Evolutionary conservation across 2,888 invertebrate genomes (phyloP).

Genomic region (Cantharis rufa): DNA sequence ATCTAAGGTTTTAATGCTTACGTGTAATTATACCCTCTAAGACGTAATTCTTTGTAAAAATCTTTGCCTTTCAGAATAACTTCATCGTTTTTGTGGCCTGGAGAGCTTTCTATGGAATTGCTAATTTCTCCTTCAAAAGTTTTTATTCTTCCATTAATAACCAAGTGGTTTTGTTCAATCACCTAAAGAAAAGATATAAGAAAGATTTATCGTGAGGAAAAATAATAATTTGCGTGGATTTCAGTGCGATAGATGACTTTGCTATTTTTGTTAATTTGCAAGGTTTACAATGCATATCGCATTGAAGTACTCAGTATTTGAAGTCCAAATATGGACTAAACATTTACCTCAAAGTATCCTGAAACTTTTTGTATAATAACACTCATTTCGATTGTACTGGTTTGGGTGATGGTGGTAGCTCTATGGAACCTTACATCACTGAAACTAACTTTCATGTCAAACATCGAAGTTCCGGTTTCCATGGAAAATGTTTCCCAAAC

Average conservation of each 20-base stretch:
- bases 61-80: conserved; percentile 48
- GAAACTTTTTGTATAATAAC: conserved; percentile 40
- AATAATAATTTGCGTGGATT: no score
- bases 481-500: conserved; percentile 62
- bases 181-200: conserved; percentile 62
- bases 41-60: conserved; percentile 65
- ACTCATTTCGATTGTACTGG: conserved; percentile 42
- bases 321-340: no score
- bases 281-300: no score
- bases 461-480: conserved; percentile 47
- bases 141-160: conserved; percentile 70
- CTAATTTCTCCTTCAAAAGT: conserved; percentile 46
- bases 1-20: conserved; percentile 13
- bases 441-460: conserved; percentile 60
- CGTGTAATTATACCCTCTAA: conserved; percentile 67
- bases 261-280: no score
- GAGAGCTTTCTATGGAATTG: background rate
- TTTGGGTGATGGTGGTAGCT: conserved; percentile 60
- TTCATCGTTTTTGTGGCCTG: background rate
- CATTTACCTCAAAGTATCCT: conserved; percentile 45
- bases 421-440: conserved; percentile 63
- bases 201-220: no score
- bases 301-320: no score
- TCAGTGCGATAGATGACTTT: no score
- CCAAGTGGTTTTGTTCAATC: conserved; percentile 67